Evolutionary conservation across 1,140 invertebrate genomes (phyloP).

Genomic region (Hyposmocoma kahamanoa): DNA sequence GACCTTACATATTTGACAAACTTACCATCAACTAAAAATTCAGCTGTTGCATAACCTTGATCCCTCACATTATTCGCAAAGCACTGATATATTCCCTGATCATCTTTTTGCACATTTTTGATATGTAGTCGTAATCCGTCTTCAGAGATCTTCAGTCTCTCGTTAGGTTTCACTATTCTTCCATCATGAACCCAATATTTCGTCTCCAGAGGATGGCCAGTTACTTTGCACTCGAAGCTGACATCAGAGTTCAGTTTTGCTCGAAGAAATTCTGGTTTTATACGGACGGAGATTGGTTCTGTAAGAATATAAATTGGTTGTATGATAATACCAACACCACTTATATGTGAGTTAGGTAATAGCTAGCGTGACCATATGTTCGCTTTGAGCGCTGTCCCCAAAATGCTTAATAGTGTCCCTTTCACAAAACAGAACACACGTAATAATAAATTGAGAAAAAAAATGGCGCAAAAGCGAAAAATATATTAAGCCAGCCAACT

Average conservation of each 20-base stretch:
- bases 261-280: conserved; percentile 82
- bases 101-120: conserved; percentile 81
- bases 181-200: conserved; percentile 91
- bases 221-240: conserved; percentile 89
- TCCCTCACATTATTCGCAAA: conserved; percentile 90
- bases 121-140: conserved; percentile 77
- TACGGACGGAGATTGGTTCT: conserved; percentile 83
- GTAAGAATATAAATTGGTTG: conserved; percentile 24
- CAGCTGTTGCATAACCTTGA: conserved; percentile 87
- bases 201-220: conserved; percentile 86
- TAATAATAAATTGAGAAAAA: too few species aligned
- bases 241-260: conserved; percentile 88
- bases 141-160: conserved; percentile 73
- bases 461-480: too few species aligned
- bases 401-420: too few species aligned
- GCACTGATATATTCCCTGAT: conserved; percentile 93
- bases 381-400: too few species aligned
- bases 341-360: too few species aligned
- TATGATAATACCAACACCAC: too few species aligned
- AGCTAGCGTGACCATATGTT: too few species aligned
- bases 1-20: too few species aligned
- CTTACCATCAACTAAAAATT: conserved; percentile 89
- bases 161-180: conserved; percentile 76
- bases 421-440: too few species aligned
- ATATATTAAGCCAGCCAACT: too few species aligned